Evolutionary conservation across 2,888 invertebrate genomes (phyloP), one percentile per base, ranked within the genome.

Genomic region (Caenorhabditis sp.): DNA sequence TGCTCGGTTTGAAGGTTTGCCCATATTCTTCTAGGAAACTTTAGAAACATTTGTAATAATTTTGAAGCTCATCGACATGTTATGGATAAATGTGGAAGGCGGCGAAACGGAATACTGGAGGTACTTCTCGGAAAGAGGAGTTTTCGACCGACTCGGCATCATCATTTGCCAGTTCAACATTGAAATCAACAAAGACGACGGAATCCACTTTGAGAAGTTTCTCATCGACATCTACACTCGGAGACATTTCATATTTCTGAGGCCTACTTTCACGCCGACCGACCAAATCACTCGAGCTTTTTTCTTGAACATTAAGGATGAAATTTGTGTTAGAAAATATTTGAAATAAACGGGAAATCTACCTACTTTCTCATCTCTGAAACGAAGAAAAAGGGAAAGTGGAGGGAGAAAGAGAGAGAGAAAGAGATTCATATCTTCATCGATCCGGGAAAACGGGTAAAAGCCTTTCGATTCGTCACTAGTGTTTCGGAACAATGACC

Each of bases 21-120:
- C n/a, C n/a, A n/a, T n/a, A n/a, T n/a, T n/a, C n/a, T n/a, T n/a
- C n/a, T n/a, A n/a, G n/a, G n/a, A n/a, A n/a, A n/a, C n/a, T n/a
- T n/a, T n/a, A n/a, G n/a, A n/a, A n/a, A n/a, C n/a, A n/a, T n/a
- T n/a, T n/a, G n/a, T n/a, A n/a, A n/a, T n/a, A n/a, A n/a, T n/a
- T n/a, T n/a, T n/a, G n/a, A n/a, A n/a, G n/a, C n/a, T n/a, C 26
- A 66, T 66, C 17, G 56, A 66, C 32, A 43, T 58, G 48, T 17
- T 66, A 3, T 66, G 66, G 66, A 39, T 58, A 17, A 56, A 66
- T 26, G 9, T 46, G 2, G 58, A 56, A 26, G 66, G 56, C 13
- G 50, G 66, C 20, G 66, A 66, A 24, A 58, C 58, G 11, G 30
- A 61, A 37, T 74, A 61, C 26, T 66, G 61, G 59, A 41, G 58